A percentile compares a stretch with the other conserved stretches of the same genome.
These are phyloP conservation scores for Contarinia nasturtii DNA, from an alignment of 1,140 invertebrate genomes.

Conservation along the genomic window DNA sequence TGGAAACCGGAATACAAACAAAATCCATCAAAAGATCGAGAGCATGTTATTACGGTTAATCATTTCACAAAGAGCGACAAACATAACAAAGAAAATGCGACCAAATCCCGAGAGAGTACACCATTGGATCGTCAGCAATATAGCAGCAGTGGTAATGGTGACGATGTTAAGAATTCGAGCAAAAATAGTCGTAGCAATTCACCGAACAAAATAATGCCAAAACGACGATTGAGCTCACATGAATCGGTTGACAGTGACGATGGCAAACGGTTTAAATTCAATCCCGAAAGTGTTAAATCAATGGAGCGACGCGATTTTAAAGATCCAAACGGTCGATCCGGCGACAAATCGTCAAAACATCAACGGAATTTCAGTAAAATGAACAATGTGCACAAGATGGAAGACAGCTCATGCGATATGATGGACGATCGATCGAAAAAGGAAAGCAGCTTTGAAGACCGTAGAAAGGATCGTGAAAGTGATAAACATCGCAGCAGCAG, in stretches of 20 bases:
- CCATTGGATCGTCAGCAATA: background rate
- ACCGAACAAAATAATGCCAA: slow-evolving; percentile 40
- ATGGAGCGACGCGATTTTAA: slow-evolving; percentile 50
- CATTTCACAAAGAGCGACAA: slow-evolving; percentile 9
- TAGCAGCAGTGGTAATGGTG: background rate
- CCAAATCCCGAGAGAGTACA: background rate
- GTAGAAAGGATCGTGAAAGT: slow-evolving; percentile 4
- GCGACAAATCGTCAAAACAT: background rate
- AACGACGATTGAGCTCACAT: slow-evolving; percentile 57
- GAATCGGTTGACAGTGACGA: slow-evolving; percentile 51
- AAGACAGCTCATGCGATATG: background rate
- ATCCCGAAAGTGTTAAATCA: slow-evolving; percentile 30
- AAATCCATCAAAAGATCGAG: background rate
- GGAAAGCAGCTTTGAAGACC: slow-evolving; percentile 2
- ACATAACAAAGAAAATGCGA: slow-evolving; percentile 18
- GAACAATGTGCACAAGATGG: background rate
- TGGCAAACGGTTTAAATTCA: slow-evolving; percentile 46
- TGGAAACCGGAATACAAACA: background rate
- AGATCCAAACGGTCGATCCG: slow-evolving; percentile 25
- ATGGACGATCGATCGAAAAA: slow-evolving; percentile 1
- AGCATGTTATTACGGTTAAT: background rate
- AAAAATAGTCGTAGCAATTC: slow-evolving; percentile 27
- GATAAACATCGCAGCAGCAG: slow-evolving; percentile 1
- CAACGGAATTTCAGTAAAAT: background rate
- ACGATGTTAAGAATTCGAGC: background rate